Conservation (phyloP, 1,140 invertebrate species). For the Neodiprion virginianus region DNA sequence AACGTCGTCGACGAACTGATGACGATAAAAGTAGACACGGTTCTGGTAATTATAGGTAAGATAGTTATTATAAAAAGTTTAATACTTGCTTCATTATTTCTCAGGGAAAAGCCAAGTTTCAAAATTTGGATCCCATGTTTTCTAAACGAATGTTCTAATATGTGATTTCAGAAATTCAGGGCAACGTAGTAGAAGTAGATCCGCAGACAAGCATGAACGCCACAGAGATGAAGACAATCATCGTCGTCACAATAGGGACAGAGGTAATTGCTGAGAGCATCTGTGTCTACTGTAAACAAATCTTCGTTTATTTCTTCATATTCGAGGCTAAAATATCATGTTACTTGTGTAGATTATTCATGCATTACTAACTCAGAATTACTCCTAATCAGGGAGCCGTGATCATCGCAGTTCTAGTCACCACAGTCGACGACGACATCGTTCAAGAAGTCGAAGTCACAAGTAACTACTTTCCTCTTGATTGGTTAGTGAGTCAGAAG, state of each 20-base stretch:
- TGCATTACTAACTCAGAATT: not conserved
- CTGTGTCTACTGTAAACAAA: not conserved
- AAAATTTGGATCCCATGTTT: not conserved
- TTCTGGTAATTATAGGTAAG: conserved; percentile 45
- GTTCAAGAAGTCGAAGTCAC: conserved; percentile 61
- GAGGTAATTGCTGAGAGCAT: conserved; percentile 42
- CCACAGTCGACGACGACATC: conserved; percentile 56
- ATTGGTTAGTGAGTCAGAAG: conserved; percentile 64
- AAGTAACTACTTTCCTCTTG: conserved; percentile 62
- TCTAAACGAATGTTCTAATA: not conserved
- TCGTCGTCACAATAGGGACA: conserved; percentile 53
- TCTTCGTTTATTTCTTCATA: not conserved
- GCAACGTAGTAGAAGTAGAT: conserved; percentile 57
- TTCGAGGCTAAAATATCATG: conserved; percentile 5
- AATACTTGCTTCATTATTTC: conserved; percentile 8
- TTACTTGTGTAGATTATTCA: not conserved
- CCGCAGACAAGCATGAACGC: conserved; percentile 54
- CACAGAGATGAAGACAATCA: conserved; percentile 56
- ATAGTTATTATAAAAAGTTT: conserved; percentile 5
- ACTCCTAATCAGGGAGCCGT: conserved; percentile 43
- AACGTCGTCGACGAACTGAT: conserved; percentile 53
- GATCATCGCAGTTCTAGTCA: conserved; percentile 56
- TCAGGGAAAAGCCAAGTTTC: not conserved
- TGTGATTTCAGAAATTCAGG: conserved; percentile 46
- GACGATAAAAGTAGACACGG: conserved; percentile 55